A percentile compares a stretch with the other conserved stretches of the same genome.
Evolutionary conservation across 2,797 vertebrate species (phyloP).

Genomic region (Pseudochromis fuscus): DNA sequence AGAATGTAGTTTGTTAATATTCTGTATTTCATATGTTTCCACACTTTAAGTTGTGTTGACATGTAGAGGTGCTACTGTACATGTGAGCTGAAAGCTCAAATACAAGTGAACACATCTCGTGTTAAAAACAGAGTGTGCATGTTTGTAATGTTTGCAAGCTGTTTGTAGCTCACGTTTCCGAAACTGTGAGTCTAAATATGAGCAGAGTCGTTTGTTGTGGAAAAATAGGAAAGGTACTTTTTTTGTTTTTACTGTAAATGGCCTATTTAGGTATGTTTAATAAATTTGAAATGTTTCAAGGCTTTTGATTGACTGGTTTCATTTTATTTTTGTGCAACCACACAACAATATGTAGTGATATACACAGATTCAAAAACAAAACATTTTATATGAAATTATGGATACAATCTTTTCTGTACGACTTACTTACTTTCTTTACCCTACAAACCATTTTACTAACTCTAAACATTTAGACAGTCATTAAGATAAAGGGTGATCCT

Average conservation of each 20-base stretch:
- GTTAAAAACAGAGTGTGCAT: conserved; percentile 4
- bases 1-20: conserved; percentile 25
- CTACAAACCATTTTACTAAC: too few species aligned
- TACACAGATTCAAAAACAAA: not conserved
- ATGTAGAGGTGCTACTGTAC: conserved; percentile 15
- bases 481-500: too few species aligned
- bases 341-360: too few species aligned
- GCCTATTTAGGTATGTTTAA: not conserved
- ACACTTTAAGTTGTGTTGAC: conserved; percentile 9
- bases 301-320: not conserved
- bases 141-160: conserved; percentile 20
- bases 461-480: too few species aligned
- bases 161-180: not conserved
- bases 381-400: too few species aligned
- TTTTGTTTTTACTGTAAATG: conserved; percentile 54
- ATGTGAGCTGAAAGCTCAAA: conserved; percentile 16
- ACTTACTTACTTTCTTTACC: not conserved
- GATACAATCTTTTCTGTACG: not conserved
- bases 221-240: conserved; percentile 4
- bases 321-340: too few species aligned
- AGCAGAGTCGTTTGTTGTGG: not conserved
- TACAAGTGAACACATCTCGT: not conserved
- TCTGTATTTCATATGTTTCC: conserved; percentile 36
- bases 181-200: conserved; percentile 27
- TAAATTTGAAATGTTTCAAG: not conserved